Base-by-base conservation (phyloP, 2,888 invertebrate genomes). In the Lithophane socia region DNA sequence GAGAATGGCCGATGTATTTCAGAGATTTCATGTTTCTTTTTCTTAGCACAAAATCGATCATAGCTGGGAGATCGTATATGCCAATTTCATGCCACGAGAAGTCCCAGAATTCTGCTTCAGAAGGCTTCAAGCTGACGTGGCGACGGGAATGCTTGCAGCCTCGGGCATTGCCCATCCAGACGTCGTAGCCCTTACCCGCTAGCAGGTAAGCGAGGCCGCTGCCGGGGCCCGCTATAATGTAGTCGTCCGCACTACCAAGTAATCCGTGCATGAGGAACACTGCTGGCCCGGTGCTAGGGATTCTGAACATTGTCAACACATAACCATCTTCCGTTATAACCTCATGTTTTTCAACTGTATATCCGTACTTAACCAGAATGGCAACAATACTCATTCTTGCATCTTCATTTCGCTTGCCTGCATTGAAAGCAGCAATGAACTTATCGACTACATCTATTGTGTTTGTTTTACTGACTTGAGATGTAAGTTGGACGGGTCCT, bases 41-140 rank as follows among this genome's bases (percentile, higher is more conserved):
- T 0, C 93, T 87, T 0, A 98, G 91, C 2, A 98, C 96, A 89
- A 97, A 97, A 90, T 99, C 98, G 47, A 99, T 97, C 95, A 98
- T 98, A 0, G 98, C 97, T 3, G 99, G 98, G 5, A 99, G 90
- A 92, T 99, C 99, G 88, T 96, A 97, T 49, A 94, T 91, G 0
- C 98, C 98, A 90, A 99, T 98, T 91, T 98, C 98, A 92, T 99
- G 98, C 97, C 98, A 99, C 73, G 98, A 98, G 87, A 97, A 98
- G 73, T 97, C 94, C 98, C 98, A 98, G 89, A 97, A 98, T n/a
- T 92, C 89, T 1, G 92, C 86, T 12, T 97, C 93, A 0, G 89
- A 89, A 0, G 96, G 92, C 2, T 93, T 85, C 90, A 95, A 82
- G 0, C 91, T 89, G 2, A 90, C 86, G 90, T 98, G 98, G 12